Evolutionary conservation across 2,113 vertebrate genomes (phyloP), one percentile per base, ranked within the genome.

Genomic region (Ophiodon elongatus): DNA sequence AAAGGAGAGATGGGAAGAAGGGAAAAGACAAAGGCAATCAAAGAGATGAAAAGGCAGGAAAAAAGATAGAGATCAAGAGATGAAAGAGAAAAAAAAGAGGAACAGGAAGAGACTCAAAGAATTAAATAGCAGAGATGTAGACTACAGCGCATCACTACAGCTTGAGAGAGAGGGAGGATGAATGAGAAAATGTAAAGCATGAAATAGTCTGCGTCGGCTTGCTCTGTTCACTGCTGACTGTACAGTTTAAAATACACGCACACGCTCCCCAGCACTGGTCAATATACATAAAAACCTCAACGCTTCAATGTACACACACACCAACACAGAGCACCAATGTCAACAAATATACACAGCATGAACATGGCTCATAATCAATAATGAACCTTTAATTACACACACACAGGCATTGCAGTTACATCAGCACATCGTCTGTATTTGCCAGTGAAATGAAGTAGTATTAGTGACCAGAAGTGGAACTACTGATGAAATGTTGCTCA

Each of bases 201-300:
- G 56, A 86, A 84, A 84, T 8, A 80, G 80, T 75, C 73, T 82
- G 80, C 84, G 84, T 93, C 88, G 90, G 93, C 80, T 41, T 80
- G 2, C 29, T 70, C 15, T 31, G 56, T 72, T 75, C 70, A 74
- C 71, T 89, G 84, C 89, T 93, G 84, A 92, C 84, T 63, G 29
- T 19, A 75, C 80, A 84, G 37, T 72, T 57, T 85, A 59, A 79
- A 0, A 59, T 2, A 21, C 71, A 76, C 67, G n/a, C 74, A 76
- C 66, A 64, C 33, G n/a, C 67, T 13, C 4, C 66, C 56, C 43
- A 0, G 13, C 45, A 62, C 80, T 33, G 59, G 17, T 75, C 45
- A 82, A 45, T 57, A 33, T n/a, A n/a, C 43, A 75, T 75, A 8
- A 52, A 75, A 62, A 15, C 19, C 31, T 50, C 50, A 8, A 9